Percentiles rank a stretch among this genome's conserved stretches.
Evolutionary conservation across 2,888 invertebrate genomes (phyloP).

Genomic region (Epistrophe grossulariae): DNA sequence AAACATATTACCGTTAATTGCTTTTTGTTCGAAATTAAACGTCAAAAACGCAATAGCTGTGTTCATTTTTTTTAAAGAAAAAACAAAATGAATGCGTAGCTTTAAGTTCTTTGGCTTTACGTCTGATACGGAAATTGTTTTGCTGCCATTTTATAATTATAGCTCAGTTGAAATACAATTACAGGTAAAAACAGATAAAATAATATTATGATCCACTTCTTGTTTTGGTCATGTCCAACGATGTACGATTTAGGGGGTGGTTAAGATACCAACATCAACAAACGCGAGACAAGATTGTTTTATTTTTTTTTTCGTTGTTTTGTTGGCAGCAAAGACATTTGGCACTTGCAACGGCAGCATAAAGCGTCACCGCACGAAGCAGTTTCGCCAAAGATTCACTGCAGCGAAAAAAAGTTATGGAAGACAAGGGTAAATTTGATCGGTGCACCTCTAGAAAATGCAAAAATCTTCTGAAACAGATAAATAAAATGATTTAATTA

Average conservation of each 20-base stretch:
- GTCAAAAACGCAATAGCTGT: conserved; percentile 25
- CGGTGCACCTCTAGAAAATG: too few relatives aligned
- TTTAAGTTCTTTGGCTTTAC: conserved; percentile 7
- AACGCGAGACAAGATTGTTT: conserved; percentile 28
- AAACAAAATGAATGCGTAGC: not conserved
- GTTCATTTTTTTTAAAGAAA: not conserved
- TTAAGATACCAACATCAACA: conserved; percentile 21
- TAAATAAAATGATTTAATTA: too few relatives aligned
- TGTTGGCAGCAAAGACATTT: conserved; percentile 54
- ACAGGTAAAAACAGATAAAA: conserved; percentile 56
- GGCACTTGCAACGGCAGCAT: conserved; percentile 46
- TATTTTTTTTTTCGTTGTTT: not conserved
- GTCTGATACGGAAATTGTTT: conserved; percentile 30
- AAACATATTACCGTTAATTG: conserved; percentile 29
- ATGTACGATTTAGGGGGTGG: conserved; percentile 12
- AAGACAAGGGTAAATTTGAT: not conserved
- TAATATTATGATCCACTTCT: conserved; percentile 44
- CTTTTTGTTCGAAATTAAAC: conserved; percentile 42
- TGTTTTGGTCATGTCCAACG: conserved; percentile 53
- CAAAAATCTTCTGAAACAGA: too few relatives aligned
- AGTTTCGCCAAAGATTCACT: conserved; percentile 11
- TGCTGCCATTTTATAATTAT: conserved; percentile 29
- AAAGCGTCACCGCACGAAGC: conserved; percentile 46
- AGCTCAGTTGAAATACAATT: conserved; percentile 23
- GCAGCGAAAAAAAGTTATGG: conserved; percentile 5